phyloP scores from a whole-genome alignment of 2,113 vertebrate species.

The Oreamnos americanus region DNA sequence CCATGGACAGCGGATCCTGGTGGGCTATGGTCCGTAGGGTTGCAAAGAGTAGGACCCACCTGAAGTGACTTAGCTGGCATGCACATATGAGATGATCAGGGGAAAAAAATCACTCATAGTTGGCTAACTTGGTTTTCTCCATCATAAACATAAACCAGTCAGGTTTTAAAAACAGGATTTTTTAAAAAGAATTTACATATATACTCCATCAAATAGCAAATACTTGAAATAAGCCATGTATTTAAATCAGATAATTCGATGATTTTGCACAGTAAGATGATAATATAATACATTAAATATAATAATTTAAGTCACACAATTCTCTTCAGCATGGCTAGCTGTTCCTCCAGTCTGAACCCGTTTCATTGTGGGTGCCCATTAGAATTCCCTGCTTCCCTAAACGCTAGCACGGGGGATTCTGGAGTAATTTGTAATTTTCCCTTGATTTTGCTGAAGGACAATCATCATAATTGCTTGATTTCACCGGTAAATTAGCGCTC shows the following conservation, averaged over 20 bases:
- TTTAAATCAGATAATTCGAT: neutral
- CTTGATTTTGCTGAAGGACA: constrained; percentile 13
- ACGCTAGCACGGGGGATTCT: neutral
- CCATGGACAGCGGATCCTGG: neutral
- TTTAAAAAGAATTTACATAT: neutral
- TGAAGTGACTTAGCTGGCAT: neutral
- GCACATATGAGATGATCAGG: neutral
- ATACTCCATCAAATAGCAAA: neutral
- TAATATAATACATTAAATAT: neutral
- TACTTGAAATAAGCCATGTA: neutral
- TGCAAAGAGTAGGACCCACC: neutral
- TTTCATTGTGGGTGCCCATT: neutral
- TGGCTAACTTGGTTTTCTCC: constrained; percentile 27
- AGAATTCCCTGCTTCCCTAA: neutral
- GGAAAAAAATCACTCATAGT: neutral
- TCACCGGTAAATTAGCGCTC: neutral
- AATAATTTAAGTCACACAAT: neutral
- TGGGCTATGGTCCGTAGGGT: neutral
- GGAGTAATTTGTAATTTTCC: neutral
- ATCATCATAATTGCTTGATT: constrained; percentile 13
- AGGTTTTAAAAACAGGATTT: neutral
- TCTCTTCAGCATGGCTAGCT: neutral
- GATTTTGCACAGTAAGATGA: neutral
- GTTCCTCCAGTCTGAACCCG: neutral
- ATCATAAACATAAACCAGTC: neutral